phyloP scores from a whole-genome alignment of 2,113 vertebrate genomes.

The Sterna hirundo region DNA sequence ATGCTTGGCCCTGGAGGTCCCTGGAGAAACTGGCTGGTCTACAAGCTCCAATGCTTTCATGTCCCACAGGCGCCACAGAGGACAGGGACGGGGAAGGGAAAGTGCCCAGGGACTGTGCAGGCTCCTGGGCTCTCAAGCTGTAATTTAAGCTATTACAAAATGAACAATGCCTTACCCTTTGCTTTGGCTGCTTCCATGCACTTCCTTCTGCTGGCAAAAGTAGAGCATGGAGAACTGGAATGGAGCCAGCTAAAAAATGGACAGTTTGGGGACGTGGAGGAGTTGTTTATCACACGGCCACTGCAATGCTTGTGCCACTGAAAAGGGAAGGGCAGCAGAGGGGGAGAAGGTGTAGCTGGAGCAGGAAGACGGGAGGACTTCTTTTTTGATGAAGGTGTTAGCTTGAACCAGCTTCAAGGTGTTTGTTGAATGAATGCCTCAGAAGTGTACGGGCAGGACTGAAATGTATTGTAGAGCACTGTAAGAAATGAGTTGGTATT shows the following conservation, averaged over 20 bases:
- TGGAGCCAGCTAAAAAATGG: neutral
- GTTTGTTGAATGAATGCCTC: neutral
- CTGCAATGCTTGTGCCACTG: neutral
- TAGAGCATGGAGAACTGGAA: neutral
- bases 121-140: neutral
- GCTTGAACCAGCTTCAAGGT: neutral
- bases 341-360: neutral
- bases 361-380: neutral
- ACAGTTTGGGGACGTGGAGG: neutral
- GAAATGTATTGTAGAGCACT: neutral
- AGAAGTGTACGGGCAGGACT: neutral
- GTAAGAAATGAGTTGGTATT: neutral
- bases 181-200: neutral
- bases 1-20: neutral
- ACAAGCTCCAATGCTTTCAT: neutral
- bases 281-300: neutral
- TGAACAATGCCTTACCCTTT: neutral
- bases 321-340: neutral
- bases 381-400: neutral
- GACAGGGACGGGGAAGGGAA: neutral
- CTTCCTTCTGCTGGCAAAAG: neutral
- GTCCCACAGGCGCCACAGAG: neutral
- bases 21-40: neutral
- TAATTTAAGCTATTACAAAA: neutral
- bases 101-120: neutral